Conservation (phyloP, 2,113 vertebrate species). For the Sphyrna mokarran region DNA sequence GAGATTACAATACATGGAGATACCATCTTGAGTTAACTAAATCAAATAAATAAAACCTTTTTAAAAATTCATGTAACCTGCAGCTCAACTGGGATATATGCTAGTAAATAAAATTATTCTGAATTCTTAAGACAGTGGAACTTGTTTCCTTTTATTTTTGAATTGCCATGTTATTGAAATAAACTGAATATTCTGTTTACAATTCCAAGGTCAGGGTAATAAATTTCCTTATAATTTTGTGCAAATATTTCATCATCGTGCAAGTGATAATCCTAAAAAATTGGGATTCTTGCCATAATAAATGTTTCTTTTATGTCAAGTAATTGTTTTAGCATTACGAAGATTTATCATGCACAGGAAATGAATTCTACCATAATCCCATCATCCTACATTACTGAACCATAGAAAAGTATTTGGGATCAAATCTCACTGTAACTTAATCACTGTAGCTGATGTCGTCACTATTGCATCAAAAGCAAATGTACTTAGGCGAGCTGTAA, state of each 20-base stretch:
- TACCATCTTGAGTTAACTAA: too few species aligned
- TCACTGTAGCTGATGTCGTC: background rate
- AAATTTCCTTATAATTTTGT: background rate
- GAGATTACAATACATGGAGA: too few species aligned
- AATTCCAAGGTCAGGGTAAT: background rate
- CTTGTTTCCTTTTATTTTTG: background rate
- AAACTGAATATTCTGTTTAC: background rate
- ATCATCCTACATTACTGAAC: background rate
- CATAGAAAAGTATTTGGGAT: background rate
- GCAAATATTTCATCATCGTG: background rate
- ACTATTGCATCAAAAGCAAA: background rate
- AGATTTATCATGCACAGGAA: background rate
- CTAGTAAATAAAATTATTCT: too few species aligned
- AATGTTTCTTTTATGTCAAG: background rate
- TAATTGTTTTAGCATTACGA: background rate
- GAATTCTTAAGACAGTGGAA: too few species aligned
- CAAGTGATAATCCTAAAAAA: background rate
- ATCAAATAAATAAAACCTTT: too few species aligned
- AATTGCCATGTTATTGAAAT: background rate
- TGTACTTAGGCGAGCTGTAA: background rate
- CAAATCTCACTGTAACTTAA: background rate
- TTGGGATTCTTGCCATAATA: background rate
- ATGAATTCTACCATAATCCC: background rate
- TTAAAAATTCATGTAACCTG: too few species aligned
- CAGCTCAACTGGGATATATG: too few species aligned